Base-by-base conservation (phyloP, 2,797 vertebrate species). In the Pseudochromis fuscus region DNA sequence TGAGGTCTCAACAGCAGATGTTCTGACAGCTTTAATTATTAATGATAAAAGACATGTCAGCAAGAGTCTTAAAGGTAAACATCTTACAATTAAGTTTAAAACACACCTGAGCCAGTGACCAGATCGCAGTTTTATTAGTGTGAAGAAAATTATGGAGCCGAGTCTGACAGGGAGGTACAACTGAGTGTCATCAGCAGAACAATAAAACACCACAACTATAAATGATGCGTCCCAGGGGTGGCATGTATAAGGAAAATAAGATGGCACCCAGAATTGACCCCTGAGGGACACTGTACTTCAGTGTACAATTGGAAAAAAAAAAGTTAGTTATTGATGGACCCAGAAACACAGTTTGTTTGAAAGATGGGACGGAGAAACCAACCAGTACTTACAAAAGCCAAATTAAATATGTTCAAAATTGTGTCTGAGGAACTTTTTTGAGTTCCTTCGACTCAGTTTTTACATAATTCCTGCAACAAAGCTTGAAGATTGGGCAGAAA, bases 371-470 rank as follows among this genome's bases (percentile, higher is more conserved):
- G 24, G 30, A 28, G 48, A 61, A 42, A 24, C 44, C 44, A 9
- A n/a, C 44, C 24, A 45, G 59, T 62, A 49, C 50, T 62, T 49
- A 48, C 31, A 2, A 8, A 27, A 6, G 45, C 31, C 45, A 62
- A 50, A 27, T 15, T 21, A 18, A 62, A 62, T 27, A 42, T 35
- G 48, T 42, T 42, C 38, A 61, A 37, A 61, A 48, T n/a, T n/a
- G n/a, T n/a, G n/a, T n/a, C 13, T 48, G 2, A 11, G 4, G 16
- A 62, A 50, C 27, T 38, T 27, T 62, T 62, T 62, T 0, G 12
- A 21, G 9, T 27, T 27, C 31, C 33, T 37, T 33, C 49, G 31
- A 28, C 59, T 5, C 7, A 18, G 25, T 49, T 46, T 13, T 35
- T 25, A 6, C 16, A 18, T 19, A 18, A n/a, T 7, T 48, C 33